A percentile compares a stretch with the other conserved stretches of the same genome.
These are phyloP conservation scores for Pagrus major DNA, from an alignment of 2,113 vertebrate genomes.

Conservation along the genomic window DNA sequence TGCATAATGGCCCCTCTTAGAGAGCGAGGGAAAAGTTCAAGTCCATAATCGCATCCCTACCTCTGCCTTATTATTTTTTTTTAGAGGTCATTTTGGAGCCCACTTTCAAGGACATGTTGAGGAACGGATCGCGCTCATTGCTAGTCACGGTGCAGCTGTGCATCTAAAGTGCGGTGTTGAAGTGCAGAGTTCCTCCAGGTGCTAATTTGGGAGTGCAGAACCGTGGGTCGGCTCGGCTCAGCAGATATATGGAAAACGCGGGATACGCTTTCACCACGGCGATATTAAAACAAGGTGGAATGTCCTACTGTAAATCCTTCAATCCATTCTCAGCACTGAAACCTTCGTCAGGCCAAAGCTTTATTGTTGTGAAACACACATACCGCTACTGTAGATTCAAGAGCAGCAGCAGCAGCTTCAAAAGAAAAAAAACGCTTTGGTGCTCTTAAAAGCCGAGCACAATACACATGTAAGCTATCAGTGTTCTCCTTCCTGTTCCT, in stretches of 20 bases:
- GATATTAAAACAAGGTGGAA: conserved; percentile 48
- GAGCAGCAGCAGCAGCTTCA: conserved; percentile 48
- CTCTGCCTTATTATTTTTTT: conserved; percentile 53
- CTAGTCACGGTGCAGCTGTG: neutral
- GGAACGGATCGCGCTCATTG: neutral
- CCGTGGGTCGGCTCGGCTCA: conserved; percentile 34
- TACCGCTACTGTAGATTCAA: too few relatives aligned
- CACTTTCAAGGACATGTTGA: conserved; percentile 43
- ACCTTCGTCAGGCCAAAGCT: conserved; percentile 28
- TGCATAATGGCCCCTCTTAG: conserved; percentile 70
- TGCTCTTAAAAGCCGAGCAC: conserved; percentile 40
- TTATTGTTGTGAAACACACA: conserved; percentile 20
- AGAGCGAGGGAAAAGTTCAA: conserved; percentile 67
- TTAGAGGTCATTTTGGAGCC: conserved; percentile 42
- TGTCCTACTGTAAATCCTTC: conserved; percentile 52
- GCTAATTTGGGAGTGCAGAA: conserved; percentile 43
- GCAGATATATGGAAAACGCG: conserved; percentile 22
- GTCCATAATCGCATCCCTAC: conserved; percentile 59
- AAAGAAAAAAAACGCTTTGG: conserved; percentile 43
- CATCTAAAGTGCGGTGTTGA: neutral
- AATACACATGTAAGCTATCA: conserved; percentile 44
- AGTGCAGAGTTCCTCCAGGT: conserved; percentile 35
- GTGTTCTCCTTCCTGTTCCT: conserved; percentile 41
- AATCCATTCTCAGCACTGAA: conserved; percentile 18
- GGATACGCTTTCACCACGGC: conserved; percentile 23